phyloP scores from a whole-genome alignment of 2,888 invertebrate genomes.

The Sinohyriopsis cumingii region DNA sequence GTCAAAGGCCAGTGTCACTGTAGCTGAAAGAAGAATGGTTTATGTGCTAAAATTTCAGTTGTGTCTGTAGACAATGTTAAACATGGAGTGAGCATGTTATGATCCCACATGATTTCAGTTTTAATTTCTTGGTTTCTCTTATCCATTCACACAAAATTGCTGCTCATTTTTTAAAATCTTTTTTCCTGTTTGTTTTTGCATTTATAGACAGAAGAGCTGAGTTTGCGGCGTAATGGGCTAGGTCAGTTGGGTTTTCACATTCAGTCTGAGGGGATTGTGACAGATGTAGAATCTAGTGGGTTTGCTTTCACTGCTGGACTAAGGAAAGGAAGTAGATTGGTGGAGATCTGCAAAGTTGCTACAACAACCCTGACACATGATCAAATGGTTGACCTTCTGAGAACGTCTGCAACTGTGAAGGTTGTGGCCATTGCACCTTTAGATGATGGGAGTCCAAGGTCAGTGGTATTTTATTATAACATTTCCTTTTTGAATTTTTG shows the following conservation, averaged over 20 bases:
- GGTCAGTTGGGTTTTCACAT: conserved; percentile 88
- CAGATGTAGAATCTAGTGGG: conserved; percentile 85
- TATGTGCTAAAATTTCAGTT: no score
- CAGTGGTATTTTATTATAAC: conserved; percentile 5
- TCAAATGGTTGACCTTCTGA: conserved; percentile 92
- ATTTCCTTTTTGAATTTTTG: neutral
- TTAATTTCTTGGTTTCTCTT: no score
- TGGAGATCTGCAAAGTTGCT: conserved; percentile 92
- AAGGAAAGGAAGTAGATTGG: conserved; percentile 88
- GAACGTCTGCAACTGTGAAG: conserved; percentile 90
- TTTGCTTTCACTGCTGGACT: conserved; percentile 83
- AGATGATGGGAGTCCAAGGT: conserved; percentile 80
- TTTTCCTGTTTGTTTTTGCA: neutral
- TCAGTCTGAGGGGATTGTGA: conserved; percentile 93
- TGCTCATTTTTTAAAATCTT: neutral
- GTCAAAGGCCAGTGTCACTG: no score
- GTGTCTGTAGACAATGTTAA: no score
- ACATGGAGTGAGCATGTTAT: no score
- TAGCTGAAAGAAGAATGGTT: no score
- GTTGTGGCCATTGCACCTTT: conserved; percentile 86
- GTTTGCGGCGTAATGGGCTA: conserved; percentile 84
- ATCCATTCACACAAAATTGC: no score
- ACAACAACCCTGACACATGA: conserved; percentile 91
- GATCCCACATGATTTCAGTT: no score
- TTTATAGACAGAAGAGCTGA: conserved; percentile 82